Evolutionary conservation across 2,113 vertebrate species (phyloP), one percentile per base, ranked within the genome.

Genomic region (Desmodus rotundus): DNA sequence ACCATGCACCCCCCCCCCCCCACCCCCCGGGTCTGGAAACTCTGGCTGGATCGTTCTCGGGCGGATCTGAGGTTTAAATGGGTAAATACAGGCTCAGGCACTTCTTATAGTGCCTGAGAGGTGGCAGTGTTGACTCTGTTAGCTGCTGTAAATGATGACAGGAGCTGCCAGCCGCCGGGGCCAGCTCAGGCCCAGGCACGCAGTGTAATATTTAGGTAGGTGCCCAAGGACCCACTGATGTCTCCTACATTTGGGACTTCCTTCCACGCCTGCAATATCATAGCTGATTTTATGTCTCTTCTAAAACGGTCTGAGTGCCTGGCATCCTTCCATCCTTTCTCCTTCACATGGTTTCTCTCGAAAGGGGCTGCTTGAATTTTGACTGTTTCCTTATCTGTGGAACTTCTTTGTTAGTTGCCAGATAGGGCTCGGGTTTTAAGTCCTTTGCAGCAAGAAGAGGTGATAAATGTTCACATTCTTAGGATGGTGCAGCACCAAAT

Each of bases 371-470:
- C 26, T 4, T 86, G 81, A 26, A 81, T 90, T 63, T 63, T 43
- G 70, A 81, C 84, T 10, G 9, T 87, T 86, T 73, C 41, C 41
- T 7, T 13, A 65, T 89, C 70, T 89, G 86, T 36, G 61, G 36
- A 22, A 50, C 33, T 89, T 80, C 58, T 83, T 92, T 94, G 63
- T 93, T 95, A 84, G 41, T 15, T 31, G 45, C 88, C 58, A 81
- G 43, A 45, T 11, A 56, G 87, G 84, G 67, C 36, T 78, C 77
- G 45, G 26, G 36, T 89, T 93, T 92, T 36, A 73, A 85, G 52
- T 87, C n/a, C 65, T 96, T 72, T 58, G 31, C 50, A 36, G 47
- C 92, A 87, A 68, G 83, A 63, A 74, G 58, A 81, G 54, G 26
- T 68, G 36, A 50, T 91, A 38, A 47, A 78, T 65, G n/a, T 72